Evolutionary conservation across 1,140 invertebrate species (phyloP), one percentile per base, ranked within the genome.

Genomic region (Lordiphosa stackelbergi): DNA sequence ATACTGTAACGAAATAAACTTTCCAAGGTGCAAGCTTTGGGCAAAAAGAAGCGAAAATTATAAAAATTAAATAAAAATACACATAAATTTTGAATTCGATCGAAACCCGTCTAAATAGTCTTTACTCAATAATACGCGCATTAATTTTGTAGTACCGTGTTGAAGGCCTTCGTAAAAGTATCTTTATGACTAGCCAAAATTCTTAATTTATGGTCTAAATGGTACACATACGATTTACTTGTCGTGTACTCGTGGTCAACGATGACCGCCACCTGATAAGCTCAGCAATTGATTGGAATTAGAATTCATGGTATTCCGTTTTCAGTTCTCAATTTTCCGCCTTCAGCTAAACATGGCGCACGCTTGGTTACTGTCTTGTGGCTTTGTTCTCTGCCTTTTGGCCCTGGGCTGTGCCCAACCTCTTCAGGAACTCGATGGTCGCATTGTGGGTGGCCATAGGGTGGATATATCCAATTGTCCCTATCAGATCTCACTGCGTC

Each of bases 401-500:
- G 11, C 41, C 12, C 12, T 37, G 8, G 49, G n/a, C 9, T 8
- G 36, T 9, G 49, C 58, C 9, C 54, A 58, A 37, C 77, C 77
- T 13, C 36, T 66, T 5, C 66, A 74, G 58, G 63, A 69, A 0
- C 45, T 54, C 10, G 59, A 63, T 13, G 62, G 55, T 0, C 81
- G 85, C 40, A 87, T 87, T 54, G 85, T 87, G 12, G 85, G 85
- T 5, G 85, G 85, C 34, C 42, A 53, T 16, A 52, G 38, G 2
- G 62, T 61, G 2, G 56, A 73, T 24, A 64, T 86, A 4, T 46
- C 55, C 5, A 31, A 41, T 9, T 53, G 68, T 55, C 85, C 85
- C 6, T 77, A 87, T 66, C 85, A 87, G 45, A 68, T 87, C 9
- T 79, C 77, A 11, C 12, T 87, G 57, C 65, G 85, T 6, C 60